Conservation (phyloP, 2,888 invertebrate genomes). For the Pelosia muscerda region DNA sequence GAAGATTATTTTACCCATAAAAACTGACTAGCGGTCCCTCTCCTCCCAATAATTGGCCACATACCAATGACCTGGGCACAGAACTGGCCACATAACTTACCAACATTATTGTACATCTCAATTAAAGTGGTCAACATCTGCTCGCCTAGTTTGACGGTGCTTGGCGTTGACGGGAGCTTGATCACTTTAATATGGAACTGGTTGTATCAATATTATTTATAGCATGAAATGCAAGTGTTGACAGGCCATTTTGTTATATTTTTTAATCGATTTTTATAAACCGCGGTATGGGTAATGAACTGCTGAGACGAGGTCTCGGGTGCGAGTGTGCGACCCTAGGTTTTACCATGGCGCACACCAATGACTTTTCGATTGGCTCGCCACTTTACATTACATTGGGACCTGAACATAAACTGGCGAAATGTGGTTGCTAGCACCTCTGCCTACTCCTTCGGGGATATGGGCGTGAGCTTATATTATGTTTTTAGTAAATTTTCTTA, state of each 20-base stretch:
- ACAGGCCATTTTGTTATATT: not conserved
- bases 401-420: too few species aligned
- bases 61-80: not conserved
- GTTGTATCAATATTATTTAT: not conserved
- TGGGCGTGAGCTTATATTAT: too few species aligned
- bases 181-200: not conserved
- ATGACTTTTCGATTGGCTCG: too few species aligned
- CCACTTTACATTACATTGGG: too few species aligned
- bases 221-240: not conserved
- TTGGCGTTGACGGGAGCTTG: not conserved
- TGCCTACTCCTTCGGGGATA: too few species aligned
- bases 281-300: too few species aligned
- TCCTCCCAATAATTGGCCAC: not conserved
- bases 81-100: constrained; percentile 13
- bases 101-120: constrained; percentile 7
- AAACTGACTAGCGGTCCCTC: not conserved
- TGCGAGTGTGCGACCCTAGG: too few species aligned
- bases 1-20: too few species aligned
- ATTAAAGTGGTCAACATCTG: constrained; percentile 10
- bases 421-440: too few species aligned
- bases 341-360: too few species aligned
- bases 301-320: too few species aligned
- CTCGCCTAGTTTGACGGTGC: not conserved
- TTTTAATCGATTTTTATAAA: not conserved
- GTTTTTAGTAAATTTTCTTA: too few species aligned